phyloP scores from a whole-genome alignment of 2,888 invertebrate genomes.

The Nephrocerus scutellatus region DNA sequence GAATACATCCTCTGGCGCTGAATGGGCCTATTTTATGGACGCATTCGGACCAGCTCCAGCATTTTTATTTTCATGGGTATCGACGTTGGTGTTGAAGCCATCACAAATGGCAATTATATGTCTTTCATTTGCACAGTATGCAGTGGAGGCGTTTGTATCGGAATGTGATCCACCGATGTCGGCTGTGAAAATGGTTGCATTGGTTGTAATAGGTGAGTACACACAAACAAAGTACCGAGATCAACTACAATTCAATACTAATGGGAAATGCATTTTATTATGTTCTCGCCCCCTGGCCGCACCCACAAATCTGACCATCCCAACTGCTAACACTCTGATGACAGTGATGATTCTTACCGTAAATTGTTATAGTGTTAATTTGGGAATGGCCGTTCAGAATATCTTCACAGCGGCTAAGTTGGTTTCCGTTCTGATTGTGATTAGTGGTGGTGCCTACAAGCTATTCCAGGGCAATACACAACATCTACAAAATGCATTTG shows the following conservation, averaged over 20 bases:
- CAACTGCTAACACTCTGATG: no score
- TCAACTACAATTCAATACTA: no score
- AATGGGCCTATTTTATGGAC: slow-evolving; percentile 94
- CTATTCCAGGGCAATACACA: slow-evolving; percentile 83
- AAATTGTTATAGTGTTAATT: slow-evolving; percentile 91
- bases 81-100: slow-evolving; percentile 85
- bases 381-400: slow-evolving; percentile 93
- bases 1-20: slow-evolving; percentile 91
- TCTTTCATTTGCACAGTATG: slow-evolving; percentile 87
- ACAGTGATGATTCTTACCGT: slow-evolving; percentile 84
- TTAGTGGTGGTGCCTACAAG: slow-evolving; percentile 84
- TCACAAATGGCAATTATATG: slow-evolving; percentile 92
- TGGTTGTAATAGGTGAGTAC: slow-evolving; percentile 72
- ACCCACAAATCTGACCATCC: no score
- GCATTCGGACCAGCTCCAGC: slow-evolving; percentile 84
- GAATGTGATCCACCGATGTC: slow-evolving; percentile 78
- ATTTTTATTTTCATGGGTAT: slow-evolving; percentile 90
- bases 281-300: no score
- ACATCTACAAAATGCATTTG: slow-evolving; percentile 78
- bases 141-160: slow-evolving; percentile 80
- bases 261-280: no score
- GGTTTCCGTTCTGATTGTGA: slow-evolving; percentile 82
- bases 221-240: no score
- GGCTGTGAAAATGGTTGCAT: slow-evolving; percentile 81
- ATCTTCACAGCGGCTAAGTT: slow-evolving; percentile 91